phyloP scores from a whole-genome alignment of 2,888 invertebrate species.

The Eledona agricola region DNA sequence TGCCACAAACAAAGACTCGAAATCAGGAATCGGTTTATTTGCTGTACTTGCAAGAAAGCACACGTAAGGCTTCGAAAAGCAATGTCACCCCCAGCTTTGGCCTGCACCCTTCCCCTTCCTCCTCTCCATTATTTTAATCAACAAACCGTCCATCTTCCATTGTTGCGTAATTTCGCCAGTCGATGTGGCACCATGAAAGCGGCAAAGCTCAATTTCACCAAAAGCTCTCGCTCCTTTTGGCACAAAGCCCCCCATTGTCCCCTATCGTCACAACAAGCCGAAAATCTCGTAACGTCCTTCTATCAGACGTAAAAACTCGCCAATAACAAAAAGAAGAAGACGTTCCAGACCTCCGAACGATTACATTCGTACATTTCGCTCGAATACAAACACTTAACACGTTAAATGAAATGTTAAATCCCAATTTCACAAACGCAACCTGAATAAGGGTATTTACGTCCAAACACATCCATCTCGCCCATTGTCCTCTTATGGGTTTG shows the following conservation, averaged over 20 bases:
- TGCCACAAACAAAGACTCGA: too few species aligned
- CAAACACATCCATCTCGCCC: slow-evolving; percentile 10
- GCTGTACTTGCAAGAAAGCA: too few species aligned
- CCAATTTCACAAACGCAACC: slow-evolving; percentile 49
- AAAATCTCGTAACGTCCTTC: slow-evolving; percentile 3
- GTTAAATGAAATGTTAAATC: slow-evolving; percentile 57
- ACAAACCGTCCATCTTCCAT: too few species aligned
- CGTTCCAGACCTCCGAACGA: slow-evolving; percentile 27
- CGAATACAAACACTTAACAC: slow-evolving; percentile 46
- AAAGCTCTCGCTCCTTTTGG: slow-evolving; percentile 3
- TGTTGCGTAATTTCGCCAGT: too few species aligned
- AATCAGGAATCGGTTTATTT: too few species aligned
- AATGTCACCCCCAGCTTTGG: too few species aligned
- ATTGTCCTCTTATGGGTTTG: slow-evolving; percentile 23
- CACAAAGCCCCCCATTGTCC: slow-evolving; percentile 12
- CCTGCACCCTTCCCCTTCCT: too few species aligned
- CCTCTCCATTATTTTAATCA: too few species aligned
- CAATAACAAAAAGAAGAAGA: slow-evolving; percentile 4
- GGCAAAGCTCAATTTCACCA: slow-evolving; percentile 9
- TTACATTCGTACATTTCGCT: slow-evolving; percentile 33
- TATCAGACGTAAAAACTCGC: slow-evolving; percentile 13
- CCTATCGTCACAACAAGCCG: too few species aligned
- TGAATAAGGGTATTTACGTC: slow-evolving; percentile 33
- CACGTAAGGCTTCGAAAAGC: too few species aligned
- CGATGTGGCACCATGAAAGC: too few species aligned